Base-by-base conservation (phyloP, 2,888 invertebrate genomes). In the Drosophila prostipennis region DNA sequence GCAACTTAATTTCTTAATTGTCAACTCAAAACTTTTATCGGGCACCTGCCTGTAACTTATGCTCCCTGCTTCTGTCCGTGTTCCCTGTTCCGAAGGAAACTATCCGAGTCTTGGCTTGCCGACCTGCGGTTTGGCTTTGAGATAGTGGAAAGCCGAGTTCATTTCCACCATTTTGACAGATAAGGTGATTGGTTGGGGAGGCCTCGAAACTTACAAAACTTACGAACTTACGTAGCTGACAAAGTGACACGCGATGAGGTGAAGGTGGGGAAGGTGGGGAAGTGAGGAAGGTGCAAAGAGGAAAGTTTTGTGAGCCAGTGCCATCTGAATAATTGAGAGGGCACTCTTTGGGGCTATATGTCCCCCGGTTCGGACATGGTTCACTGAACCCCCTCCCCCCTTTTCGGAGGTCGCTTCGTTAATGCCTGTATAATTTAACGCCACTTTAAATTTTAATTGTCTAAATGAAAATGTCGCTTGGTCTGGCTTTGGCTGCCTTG, bases 1-100 rank as follows among this genome's bases (percentile, higher is more conserved):
- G 87, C 89, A 90, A 91, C 91, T 90, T 91, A 91, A 90, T 90
- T 90, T 90, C 90, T 90, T 90, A 91, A 90, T 90, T 90, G 90
- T 91, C 89, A 90, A 89, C 86, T 77, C 77, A 71, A 88, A 82
- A 81, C 74, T 86, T 83, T 76, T 79, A 87, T 77, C 80, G 77
- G 79, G 69, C 85, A 84, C 86, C 83, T 85, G 88, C 69, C 75
- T 39, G 65, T 48, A 72, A 72, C 72, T 56, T 71, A 63, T 63
- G 57, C 49, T 32, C 37, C 23, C 14, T 26, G 52, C 19, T 29
- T 7, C 29, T 29, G 29, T 29, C n/a, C n/a, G n/a, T 26, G 37
- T 37, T 37, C 6, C 2, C 37, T 3, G n/a, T 14, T 7, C 3
- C 32, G 19, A 34, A 42, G 54, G 37, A 80, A 81, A 87, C 80